These are phyloP conservation scores for Distichodus sexfasciatus DNA, from an alignment of 2,797 vertebrate genomes.

Conservation along the genomic window DNA sequence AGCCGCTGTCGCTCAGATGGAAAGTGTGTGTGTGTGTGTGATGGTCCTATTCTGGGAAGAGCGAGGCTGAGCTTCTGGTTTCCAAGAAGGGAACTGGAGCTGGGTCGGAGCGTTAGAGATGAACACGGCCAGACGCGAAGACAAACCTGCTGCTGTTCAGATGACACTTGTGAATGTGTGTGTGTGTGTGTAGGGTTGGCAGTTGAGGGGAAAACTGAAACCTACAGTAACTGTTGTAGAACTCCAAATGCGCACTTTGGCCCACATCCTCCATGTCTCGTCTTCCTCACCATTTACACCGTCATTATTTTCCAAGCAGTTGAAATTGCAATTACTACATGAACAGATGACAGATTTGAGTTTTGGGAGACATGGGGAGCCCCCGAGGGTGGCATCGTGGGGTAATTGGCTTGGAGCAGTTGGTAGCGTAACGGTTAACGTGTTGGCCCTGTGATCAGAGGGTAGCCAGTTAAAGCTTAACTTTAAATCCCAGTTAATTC, in stretches of 20 bases:
- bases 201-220: not conserved
- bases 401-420: no score
- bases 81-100: conserved; percentile 27
- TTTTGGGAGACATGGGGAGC: no score
- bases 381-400: no score
- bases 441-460: no score
- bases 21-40: conserved; percentile 32
- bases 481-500: no score
- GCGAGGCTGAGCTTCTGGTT: conserved; percentile 17
- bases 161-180: conserved; percentile 27
- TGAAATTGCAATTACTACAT: no score
- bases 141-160: conserved; percentile 36
- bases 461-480: no score
- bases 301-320: no score
- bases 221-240: not conserved
- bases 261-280: not conserved
- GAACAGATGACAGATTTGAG: no score
- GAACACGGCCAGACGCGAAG: conserved; percentile 22
- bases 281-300: not conserved
- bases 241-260: not conserved
- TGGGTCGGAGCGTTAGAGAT: conserved; percentile 14
- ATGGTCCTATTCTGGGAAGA: conserved; percentile 44
- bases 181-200: conserved; percentile 22
- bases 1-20: conserved; percentile 7
- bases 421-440: no score